Percentiles rank a stretch among this genome's conserved stretches.
Evolutionary conservation across 2,888 invertebrate species (phyloP).

Genomic region (Helleia helle): DNA sequence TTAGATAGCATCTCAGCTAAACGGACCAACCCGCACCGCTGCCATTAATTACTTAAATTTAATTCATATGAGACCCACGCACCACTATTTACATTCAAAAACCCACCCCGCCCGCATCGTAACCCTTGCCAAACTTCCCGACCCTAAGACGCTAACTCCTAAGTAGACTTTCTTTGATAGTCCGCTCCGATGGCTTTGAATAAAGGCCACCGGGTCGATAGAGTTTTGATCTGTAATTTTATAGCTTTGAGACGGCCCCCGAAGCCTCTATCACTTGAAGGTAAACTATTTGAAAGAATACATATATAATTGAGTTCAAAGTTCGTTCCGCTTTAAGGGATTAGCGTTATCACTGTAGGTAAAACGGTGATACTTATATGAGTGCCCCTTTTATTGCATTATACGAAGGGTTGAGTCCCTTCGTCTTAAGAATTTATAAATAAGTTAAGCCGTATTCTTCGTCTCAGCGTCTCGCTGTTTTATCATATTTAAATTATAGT

Average conservation of each 20-base stretch:
- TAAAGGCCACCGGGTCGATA: constrained; percentile 69
- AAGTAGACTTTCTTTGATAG: constrained; percentile 73
- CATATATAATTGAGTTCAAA: constrained; percentile 29
- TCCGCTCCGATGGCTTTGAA: constrained; percentile 63
- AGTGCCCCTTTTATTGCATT: constrained; percentile 72
- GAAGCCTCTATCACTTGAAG: constrained; percentile 17
- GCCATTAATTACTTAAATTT: constrained; percentile 73
- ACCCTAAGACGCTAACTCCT: constrained; percentile 69
- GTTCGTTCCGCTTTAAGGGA: constrained; percentile 50
- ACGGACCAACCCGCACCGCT: constrained; percentile 26
- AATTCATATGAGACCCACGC: constrained; percentile 64
- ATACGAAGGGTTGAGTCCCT: constrained; percentile 57
- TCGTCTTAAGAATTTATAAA: constrained; percentile 64
- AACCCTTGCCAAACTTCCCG: constrained; percentile 69
- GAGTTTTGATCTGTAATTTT: constrained; percentile 73
- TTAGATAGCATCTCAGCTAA: constrained; percentile 34
- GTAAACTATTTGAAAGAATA: constrained; percentile 7
- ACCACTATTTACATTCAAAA: constrained; percentile 73
- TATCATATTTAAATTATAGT: constrained; percentile 75
- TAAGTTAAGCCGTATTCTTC: constrained; percentile 70
- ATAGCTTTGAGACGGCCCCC: constrained; percentile 64
- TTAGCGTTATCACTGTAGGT: constrained; percentile 64
- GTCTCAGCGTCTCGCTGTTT: constrained; percentile 61
- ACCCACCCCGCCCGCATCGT: constrained; percentile 60
- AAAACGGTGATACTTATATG: constrained; percentile 70